Conservation (phyloP, 2,113 vertebrate species). For the Periophthalmus modestus region DNA sequence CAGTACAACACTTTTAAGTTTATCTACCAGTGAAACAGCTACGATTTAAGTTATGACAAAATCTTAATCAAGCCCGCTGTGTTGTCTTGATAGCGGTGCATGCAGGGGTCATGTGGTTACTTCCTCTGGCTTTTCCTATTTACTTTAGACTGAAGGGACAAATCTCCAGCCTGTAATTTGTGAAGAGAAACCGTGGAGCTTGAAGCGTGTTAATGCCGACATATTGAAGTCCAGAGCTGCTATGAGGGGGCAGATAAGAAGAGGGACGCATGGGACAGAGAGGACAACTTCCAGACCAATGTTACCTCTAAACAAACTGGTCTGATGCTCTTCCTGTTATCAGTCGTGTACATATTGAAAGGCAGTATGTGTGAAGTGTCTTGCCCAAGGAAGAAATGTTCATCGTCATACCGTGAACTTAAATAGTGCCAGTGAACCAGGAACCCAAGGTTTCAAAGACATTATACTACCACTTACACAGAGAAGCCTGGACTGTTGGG, state of each 20-base stretch:
- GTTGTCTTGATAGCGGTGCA: constrained; percentile 76
- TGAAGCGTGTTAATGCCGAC: constrained; percentile 81
- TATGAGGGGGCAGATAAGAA: constrained; percentile 75
- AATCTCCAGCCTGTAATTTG: constrained; percentile 77
- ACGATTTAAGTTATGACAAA: constrained; percentile 74
- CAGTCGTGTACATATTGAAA: too few species aligned
- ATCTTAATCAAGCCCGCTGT: constrained; percentile 71
- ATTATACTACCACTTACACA: too few species aligned
- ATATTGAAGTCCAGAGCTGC: constrained; percentile 77
- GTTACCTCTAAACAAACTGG: constrained; percentile 61
- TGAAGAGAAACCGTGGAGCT: constrained; percentile 76
- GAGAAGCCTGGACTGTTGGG: too few species aligned
- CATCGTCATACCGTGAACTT: too few species aligned
- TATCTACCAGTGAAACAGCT: constrained; percentile 52
- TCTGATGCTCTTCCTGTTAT: too few species aligned
- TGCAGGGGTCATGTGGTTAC: constrained; percentile 75
- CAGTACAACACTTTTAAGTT: constrained; percentile 58
- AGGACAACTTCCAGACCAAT: constrained; percentile 69
- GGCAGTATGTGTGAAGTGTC: too few species aligned
- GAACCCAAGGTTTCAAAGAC: too few species aligned
- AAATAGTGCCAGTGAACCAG: too few species aligned
- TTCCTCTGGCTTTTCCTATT: constrained; percentile 73
- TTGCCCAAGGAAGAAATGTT: too few species aligned
- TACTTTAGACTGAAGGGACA: constrained; percentile 77
- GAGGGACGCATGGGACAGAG: constrained; percentile 52